Evolutionary conservation across 1,140 invertebrate genomes (phyloP).

Genomic region (Eufriesea mexicana): DNA sequence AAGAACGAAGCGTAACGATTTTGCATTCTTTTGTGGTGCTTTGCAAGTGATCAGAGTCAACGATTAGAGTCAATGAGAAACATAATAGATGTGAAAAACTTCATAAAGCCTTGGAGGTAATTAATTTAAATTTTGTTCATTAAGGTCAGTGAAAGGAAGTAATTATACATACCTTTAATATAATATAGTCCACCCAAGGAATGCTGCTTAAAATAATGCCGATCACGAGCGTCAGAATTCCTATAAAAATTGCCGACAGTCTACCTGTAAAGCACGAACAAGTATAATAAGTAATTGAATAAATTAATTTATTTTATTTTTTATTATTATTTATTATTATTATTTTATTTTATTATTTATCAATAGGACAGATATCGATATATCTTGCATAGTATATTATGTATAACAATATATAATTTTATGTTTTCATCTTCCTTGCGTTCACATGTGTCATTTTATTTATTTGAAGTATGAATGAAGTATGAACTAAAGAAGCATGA

Average conservation of each 20-base stretch:
- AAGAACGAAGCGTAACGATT: not conserved
- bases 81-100: not conserved
- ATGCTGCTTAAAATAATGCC: slow-evolving; percentile 91
- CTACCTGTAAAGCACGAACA: slow-evolving; percentile 85
- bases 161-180: slow-evolving; percentile 87
- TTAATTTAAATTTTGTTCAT: not conserved
- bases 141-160: too few species aligned
- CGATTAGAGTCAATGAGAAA: too few species aligned
- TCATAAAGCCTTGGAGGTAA: not conserved
- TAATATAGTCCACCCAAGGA: slow-evolving; percentile 92
- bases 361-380: too few species aligned
- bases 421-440: not conserved
- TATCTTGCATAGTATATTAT: too few species aligned
- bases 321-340: too few species aligned
- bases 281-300: not conserved
- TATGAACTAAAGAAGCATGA: too few species aligned
- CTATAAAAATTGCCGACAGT: slow-evolving; percentile 89
- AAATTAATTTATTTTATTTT: too few species aligned
- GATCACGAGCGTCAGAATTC: slow-evolving; percentile 89
- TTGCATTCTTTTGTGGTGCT: too few species aligned
- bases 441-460: not conserved
- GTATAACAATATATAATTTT: too few species aligned
- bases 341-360: too few species aligned
- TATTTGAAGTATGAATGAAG: too few species aligned
- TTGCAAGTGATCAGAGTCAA: too few species aligned